Conservation (phyloP, 2,888 invertebrate genomes). For the Pandemis heparana region DNA sequence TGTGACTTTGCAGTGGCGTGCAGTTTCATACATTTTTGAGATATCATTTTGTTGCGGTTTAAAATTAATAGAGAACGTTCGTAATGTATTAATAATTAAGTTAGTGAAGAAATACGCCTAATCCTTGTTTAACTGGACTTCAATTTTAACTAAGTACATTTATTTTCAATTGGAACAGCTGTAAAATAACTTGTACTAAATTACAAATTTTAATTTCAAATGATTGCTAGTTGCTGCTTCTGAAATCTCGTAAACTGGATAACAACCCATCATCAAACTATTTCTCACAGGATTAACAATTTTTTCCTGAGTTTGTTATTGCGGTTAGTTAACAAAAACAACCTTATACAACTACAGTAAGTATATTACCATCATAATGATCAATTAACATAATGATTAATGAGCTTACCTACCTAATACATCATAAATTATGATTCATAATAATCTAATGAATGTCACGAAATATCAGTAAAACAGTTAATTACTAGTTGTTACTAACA, state of each 20-base stretch:
- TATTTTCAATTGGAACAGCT: not conserved
- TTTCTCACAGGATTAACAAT: not conserved
- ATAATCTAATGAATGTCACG: too few species aligned
- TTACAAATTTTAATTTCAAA: not conserved
- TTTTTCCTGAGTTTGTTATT: not conserved
- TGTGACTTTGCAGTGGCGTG: conserved; percentile 73
- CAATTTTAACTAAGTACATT: not conserved
- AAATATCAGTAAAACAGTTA: too few species aligned
- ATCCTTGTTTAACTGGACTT: not conserved
- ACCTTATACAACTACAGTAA: too few species aligned
- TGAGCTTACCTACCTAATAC: too few species aligned
- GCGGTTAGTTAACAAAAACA: not conserved
- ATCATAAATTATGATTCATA: too few species aligned
- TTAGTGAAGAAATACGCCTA: not conserved
- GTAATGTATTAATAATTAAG: not conserved
- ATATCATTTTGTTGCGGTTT: not conserved
- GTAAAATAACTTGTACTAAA: not conserved
- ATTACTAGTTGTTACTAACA: too few species aligned
- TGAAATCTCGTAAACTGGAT: not conserved
- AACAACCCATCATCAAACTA: not conserved
- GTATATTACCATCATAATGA: too few species aligned
- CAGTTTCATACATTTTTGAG: conserved; percentile 32
- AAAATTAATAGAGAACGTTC: not conserved
- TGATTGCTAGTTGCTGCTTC: not conserved
- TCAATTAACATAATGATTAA: too few species aligned